Base-by-base conservation (phyloP, 2,113 vertebrate species). In the Leucopsar rothschildi region DNA sequence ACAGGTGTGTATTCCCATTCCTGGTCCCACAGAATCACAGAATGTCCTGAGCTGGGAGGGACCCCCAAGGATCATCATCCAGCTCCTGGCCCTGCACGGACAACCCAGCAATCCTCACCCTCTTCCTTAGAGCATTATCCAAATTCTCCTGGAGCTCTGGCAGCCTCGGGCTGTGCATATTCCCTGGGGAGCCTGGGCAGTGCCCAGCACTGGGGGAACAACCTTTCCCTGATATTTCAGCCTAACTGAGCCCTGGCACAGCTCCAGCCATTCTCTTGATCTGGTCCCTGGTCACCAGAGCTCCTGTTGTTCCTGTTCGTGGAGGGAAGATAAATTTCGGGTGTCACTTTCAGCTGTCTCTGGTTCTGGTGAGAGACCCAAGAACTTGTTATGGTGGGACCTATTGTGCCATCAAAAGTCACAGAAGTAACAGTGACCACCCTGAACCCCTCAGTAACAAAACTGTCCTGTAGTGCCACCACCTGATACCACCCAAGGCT, bases 1-100 rank as follows among this genome's bases (percentile, higher is more conserved):
- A 15, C n/a, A 23, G 98, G 98, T 98, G 79, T 42, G 76, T 52
- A 27, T 31, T 42, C 45, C 47, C 40, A 29, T 49, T 53, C 45
- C 49, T 55, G 8, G 22, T 57, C 39, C 64, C 64, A 39, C 22
- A 6, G 45, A 14, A 12, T 5, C 73, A 45, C 22, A 6, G 45
- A 14, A 12, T 9, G 15, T 16, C 17, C 55, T 55, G 25, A 15
- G 21, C 14, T 31, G 14, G 20, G 17, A 35, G 39, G 63, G 11
- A 27, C 21, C 6, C n/a, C 11, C 39, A 6, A 1, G 29, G 45
- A 35, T 35, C 45, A 25, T 12, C 4, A 5, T 12, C 33, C 52
- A 52, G 1, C 7, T 4, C 12, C 69, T 12, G 39, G 23, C 11
- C n/a, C 55, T 69, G 55, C 40, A 25, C 28, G 47, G 39, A 47